phyloP scores from a whole-genome alignment of 2,888 invertebrate species.

The Campoletis raptor region DNA sequence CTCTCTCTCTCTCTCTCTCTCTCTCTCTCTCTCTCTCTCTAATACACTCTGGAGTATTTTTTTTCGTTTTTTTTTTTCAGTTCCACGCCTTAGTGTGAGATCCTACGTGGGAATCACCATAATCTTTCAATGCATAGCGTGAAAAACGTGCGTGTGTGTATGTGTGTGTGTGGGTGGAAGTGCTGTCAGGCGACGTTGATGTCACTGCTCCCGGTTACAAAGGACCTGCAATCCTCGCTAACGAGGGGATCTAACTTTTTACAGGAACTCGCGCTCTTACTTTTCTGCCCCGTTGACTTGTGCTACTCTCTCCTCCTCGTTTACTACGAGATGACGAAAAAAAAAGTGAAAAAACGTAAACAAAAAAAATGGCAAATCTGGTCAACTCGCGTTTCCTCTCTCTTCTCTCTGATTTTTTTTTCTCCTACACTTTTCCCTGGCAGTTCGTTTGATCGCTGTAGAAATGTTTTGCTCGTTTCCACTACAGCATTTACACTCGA shows the following conservation, averaged over 20 bases:
- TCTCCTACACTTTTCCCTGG: slow-evolving; percentile 11
- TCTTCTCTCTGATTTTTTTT: neutral
- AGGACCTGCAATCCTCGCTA: slow-evolving; percentile 69
- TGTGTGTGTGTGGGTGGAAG: slow-evolving; percentile 11
- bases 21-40: slow-evolving; percentile 23
- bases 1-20: slow-evolving; percentile 20
- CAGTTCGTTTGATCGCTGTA: slow-evolving; percentile 62
- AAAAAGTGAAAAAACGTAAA: slow-evolving; percentile 19
- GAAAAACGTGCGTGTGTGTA: slow-evolving; percentile 26
- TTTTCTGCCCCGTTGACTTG: neutral
- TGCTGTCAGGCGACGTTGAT: slow-evolving; percentile 34
- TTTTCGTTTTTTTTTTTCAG: neutral
- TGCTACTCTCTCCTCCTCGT: slow-evolving; percentile 30
- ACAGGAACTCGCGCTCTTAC: slow-evolving; percentile 44
- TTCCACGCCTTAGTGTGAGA: neutral
- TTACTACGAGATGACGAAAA: slow-evolving; percentile 39
- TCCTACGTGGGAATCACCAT: slow-evolving; percentile 11
- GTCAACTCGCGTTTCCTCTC: slow-evolving; percentile 42
- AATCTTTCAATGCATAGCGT: slow-evolving; percentile 44
- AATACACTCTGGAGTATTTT: neutral
- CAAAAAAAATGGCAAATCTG: slow-evolving; percentile 54
- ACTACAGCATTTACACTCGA: neutral
- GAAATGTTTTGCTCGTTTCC: slow-evolving; percentile 57
- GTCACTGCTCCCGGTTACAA: slow-evolving; percentile 62
- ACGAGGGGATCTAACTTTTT: slow-evolving; percentile 70